Evolutionary conservation across 2,888 invertebrate species (phyloP).

Genomic region (Odontomyia ornata): DNA sequence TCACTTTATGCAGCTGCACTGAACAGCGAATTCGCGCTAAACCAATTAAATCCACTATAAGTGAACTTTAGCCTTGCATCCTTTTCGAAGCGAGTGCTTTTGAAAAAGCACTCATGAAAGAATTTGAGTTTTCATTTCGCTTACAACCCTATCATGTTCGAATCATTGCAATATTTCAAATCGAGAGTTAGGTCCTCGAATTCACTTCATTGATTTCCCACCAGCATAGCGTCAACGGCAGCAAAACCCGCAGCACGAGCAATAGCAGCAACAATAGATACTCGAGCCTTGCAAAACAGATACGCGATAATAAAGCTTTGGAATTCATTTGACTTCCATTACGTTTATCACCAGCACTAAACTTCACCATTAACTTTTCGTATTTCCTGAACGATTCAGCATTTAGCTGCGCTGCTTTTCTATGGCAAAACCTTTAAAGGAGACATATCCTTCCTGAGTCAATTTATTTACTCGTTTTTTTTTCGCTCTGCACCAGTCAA

Average conservation of each 20-base stretch:
- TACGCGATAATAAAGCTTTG: not conserved
- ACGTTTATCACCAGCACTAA: constrained; percentile 4
- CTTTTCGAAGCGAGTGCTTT: not conserved
- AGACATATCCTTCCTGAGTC: constrained; percentile 26
- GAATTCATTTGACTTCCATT: constrained; percentile 6
- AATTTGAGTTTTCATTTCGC: not conserved
- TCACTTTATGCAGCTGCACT: no score
- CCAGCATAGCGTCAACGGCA: not conserved
- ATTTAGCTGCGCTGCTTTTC: not conserved
- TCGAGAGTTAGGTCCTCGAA: not conserved
- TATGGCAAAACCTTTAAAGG: not conserved
- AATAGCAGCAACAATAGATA: not conserved
- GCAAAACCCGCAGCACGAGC: not conserved
- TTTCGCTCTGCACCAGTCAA: constrained; percentile 3
- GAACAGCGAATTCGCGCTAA: not conserved
- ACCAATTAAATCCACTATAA: not conserved
- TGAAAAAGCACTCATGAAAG: not conserved
- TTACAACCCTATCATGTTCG: not conserved
- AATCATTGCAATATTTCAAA: not conserved
- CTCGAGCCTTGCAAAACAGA: not conserved
- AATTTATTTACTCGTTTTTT: constrained; percentile 9
- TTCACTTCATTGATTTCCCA: not conserved
- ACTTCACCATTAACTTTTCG: constrained; percentile 15
- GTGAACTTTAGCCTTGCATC: not conserved
- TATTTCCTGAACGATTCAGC: constrained; percentile 23